Percentiles rank a stretch among this genome's conserved stretches.
Conservation (phyloP, 30 jellyfish, hydroid and myxozoan species). For the Hydractinia echinata region DNA sequence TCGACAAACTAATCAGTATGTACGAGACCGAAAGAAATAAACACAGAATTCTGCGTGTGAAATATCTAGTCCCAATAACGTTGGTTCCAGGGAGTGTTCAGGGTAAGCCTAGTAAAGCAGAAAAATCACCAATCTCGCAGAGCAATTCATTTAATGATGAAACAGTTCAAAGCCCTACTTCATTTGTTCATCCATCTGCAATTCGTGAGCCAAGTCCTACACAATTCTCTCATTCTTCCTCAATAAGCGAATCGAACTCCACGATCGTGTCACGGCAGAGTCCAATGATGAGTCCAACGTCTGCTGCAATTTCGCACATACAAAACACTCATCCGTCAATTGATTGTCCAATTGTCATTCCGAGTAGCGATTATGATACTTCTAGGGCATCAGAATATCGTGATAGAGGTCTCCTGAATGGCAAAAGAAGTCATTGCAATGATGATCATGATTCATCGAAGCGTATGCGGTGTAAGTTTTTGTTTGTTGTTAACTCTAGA, state of each 20-base stretch:
- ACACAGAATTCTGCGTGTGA: conserved; percentile 59
- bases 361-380: conserved; percentile 96
- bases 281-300: conserved; percentile 40
- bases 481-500: not conserved
- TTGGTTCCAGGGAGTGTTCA: conserved; percentile 61
- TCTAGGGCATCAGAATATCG: conserved; percentile 33
- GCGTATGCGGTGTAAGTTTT: conserved; percentile 11
- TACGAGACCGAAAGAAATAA: conserved; percentile 93
- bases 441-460: not conserved
- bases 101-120: conserved; percentile 2
- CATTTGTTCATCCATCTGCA: not conserved
- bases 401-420: conserved; percentile 20
- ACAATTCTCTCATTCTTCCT: not conserved
- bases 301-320: conserved; percentile 62
- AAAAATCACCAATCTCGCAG: not conserved
- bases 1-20: conserved; percentile 81
- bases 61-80: conserved; percentile 62
- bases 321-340: conserved; percentile 87
- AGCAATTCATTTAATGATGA: not conserved
- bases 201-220: conserved; percentile 18
- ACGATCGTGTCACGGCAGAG: no score
- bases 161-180: conserved; percentile 7
- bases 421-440: conserved; percentile 9
- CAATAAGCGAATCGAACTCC: not conserved
- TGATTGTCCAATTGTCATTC: conserved; percentile 97